phyloP scores from a whole-genome alignment of 2,888 invertebrate genomes.

The Melikaiella ostensackeni region DNA sequence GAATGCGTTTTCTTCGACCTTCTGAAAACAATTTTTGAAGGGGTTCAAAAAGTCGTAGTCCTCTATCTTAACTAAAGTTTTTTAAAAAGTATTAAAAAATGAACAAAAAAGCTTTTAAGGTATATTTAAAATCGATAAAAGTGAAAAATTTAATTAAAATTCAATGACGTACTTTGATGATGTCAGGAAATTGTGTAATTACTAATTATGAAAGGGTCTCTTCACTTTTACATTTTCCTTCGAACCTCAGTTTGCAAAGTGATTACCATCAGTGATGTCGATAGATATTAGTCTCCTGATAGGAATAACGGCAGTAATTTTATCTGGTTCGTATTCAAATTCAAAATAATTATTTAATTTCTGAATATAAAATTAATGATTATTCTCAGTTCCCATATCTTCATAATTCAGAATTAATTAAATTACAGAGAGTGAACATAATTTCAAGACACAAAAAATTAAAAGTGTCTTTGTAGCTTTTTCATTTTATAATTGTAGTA shows the following conservation, averaged over 20 bases:
- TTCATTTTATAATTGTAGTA: too few species aligned
- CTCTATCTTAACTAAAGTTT: too few species aligned
- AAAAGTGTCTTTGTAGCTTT: too few species aligned
- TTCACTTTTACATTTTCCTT: conserved; percentile 20
- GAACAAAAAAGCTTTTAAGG: neutral
- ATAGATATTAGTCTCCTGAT: neutral
- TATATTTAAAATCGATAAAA: neutral
- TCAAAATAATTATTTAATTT: neutral
- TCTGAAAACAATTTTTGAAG: neutral
- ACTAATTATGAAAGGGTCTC: neutral
- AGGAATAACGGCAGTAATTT: neutral
- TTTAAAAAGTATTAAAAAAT: neutral
- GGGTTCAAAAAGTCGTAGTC: neutral
- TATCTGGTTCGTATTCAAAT: conserved; percentile 4
- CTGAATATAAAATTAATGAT: neutral
- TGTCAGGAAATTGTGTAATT: conserved; percentile 4
- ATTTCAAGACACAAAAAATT: too few species aligned
- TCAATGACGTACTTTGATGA: neutral
- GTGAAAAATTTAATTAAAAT: neutral
- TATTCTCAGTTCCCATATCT: too few species aligned
- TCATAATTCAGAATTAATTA: too few species aligned
- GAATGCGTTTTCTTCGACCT: too few species aligned
- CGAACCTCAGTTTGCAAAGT: conserved; percentile 15
- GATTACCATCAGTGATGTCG: conserved; percentile 6
- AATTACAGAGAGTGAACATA: too few species aligned